A percentile compares a stretch with the other conserved stretches of the same genome.
phyloP scores from a whole-genome alignment of 1,140 invertebrate species.

The Galleria mellonella region DNA sequence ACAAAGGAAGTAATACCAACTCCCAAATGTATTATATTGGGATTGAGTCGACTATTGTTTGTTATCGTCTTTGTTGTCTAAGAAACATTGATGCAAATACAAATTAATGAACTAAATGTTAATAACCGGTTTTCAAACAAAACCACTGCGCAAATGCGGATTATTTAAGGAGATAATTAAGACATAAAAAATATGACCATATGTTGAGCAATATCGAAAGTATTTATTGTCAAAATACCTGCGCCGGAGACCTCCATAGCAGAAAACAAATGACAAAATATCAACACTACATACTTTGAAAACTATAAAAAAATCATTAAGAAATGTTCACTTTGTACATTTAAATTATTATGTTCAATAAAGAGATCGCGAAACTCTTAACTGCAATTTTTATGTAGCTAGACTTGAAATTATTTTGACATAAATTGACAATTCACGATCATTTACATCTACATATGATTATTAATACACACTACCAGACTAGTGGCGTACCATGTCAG shows the following conservation, averaged over 20 bases:
- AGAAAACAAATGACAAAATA: conserved; percentile 6
- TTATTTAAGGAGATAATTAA: not conserved
- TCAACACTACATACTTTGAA: not conserved
- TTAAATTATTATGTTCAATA: too few species aligned
- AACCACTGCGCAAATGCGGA: not conserved
- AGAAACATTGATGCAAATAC: conserved; percentile 21
- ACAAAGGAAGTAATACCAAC: not conserved
- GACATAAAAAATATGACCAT: not conserved
- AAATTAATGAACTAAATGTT: not conserved
- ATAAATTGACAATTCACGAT: too few species aligned
- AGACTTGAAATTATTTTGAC: too few species aligned
- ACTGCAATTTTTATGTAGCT: too few species aligned
- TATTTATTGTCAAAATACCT: conserved; percentile 21
- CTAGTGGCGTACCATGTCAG: too few species aligned
- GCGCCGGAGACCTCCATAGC: conserved; percentile 46
- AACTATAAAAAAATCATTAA: not conserved
- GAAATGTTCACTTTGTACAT: too few species aligned
- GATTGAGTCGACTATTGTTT: conserved; percentile 12
- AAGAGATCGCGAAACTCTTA: too few species aligned
- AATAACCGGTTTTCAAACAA: not conserved
- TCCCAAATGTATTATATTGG: not conserved
- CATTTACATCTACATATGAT: too few species aligned
- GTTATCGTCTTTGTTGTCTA: conserved; percentile 45
- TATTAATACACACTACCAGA: too few species aligned
- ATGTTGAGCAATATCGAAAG: too few species aligned